Evolutionary conservation across 2,888 invertebrate genomes (phyloP), one percentile per base, ranked within the genome.

Genomic region (Sisyra terminalis): DNA sequence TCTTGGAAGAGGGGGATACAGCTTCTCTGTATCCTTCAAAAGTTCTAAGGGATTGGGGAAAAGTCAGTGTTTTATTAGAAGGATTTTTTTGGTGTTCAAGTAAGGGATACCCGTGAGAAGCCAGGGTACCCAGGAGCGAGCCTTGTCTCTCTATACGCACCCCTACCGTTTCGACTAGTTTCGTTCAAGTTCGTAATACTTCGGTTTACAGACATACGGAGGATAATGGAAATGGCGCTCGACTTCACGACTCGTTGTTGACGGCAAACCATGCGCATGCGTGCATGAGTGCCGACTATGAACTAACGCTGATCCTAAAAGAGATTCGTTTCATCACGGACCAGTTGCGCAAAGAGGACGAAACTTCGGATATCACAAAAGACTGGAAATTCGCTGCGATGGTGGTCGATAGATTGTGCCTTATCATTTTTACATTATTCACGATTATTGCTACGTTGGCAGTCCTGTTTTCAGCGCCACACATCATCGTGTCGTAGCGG

Each of bases 371-470:
- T 67, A 75, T 92, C 65, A 84, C 90, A 66, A 87, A 88, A 73
- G 93, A 94, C 81, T 96, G 96, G 96, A 93, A 93, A 75, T 96
- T 94, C 73, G 94, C 94, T 67, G 94, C 94, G 69, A 93, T 94
- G 90, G 94, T 96, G 72, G 90, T 96, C 73, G 96, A 96, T 80
- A 84, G 94, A 78, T 80, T 94, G 78, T 96, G 96, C 84, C 87
- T 96, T 80, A 90, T 93, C 77, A 84, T 93, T 75, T 96, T 96
- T 82, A 90, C 92, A 71, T 79, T 89, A 73, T 92, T 92, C 80
- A 92, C 92, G 72, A 87, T 90, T 76, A 81, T 90, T 70, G 89
- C 90, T 69, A 90, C 92, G 68, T 82, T 90, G 73, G 89, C 89
- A 73, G 90, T 92, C 75, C 81, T 93, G 67, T 81, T 89, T 71